A percentile compares a stretch with the other conserved stretches of the same genome.
These are phyloP conservation scores for Catocala sponsa DNA, from an alignment of 2,888 invertebrate genomes.

Conservation along the genomic window DNA sequence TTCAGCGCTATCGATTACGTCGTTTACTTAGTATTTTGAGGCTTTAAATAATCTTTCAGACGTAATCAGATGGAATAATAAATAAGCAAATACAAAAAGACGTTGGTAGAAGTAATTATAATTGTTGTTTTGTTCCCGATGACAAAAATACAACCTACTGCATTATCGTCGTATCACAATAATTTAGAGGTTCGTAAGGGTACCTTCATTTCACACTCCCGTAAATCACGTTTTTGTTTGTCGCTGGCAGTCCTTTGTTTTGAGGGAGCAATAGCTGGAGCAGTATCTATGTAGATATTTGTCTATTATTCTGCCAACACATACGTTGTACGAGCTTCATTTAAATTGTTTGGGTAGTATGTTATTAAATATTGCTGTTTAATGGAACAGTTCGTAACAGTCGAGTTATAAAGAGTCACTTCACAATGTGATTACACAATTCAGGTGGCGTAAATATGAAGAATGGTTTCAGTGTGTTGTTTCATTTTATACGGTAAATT, in stretches of 20 bases:
- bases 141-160: slow-evolving; percentile 44
- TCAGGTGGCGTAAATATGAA: slow-evolving; percentile 24
- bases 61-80: not conserved
- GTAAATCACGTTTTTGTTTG: slow-evolving; percentile 80
- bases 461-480: slow-evolving; percentile 13
- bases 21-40: slow-evolving; percentile 23
- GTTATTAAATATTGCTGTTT: slow-evolving; percentile 30
- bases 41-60: slow-evolving; percentile 26
- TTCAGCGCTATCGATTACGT: slow-evolving; percentile 35
- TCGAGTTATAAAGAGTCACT: slow-evolving; percentile 18
- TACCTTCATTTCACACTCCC: slow-evolving; percentile 70
- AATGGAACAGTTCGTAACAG: slow-evolving; percentile 33
- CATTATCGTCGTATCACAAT: slow-evolving; percentile 60
- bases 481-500: slow-evolving; percentile 16
- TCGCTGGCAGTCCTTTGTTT: slow-evolving; percentile 73
- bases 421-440: slow-evolving; percentile 34
- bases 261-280: slow-evolving; percentile 57
- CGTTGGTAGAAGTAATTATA: slow-evolving; percentile 18
- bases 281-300: slow-evolving; percentile 52
- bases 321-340: slow-evolving; percentile 37
- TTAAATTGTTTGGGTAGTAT: slow-evolving; percentile 34
- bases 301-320: slow-evolving; percentile 41
- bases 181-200: slow-evolving; percentile 63
- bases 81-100: not conserved
- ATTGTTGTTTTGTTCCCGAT: slow-evolving; percentile 30